Conservation (phyloP, 2,113 vertebrate species). For the Cricetomys ansorgei region DNA sequence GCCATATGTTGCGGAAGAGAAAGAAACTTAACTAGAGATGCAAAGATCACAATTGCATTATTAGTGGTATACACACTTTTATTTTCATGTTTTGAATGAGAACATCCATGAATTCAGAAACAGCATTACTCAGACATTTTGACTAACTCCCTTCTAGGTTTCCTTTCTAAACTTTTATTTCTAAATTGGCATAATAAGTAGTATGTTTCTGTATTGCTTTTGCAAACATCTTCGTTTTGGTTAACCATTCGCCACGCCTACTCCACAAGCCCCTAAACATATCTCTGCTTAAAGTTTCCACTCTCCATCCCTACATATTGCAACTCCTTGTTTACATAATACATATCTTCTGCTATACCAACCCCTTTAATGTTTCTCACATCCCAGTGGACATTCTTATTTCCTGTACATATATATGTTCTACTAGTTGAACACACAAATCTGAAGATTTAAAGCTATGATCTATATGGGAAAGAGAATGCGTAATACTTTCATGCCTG, state of each 20-base stretch:
- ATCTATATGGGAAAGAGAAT: too few relatives aligned
- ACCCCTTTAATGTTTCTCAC: not conserved
- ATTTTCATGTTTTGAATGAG: not conserved
- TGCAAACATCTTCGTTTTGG: not conserved
- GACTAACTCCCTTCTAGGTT: too few relatives aligned
- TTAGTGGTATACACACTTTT: not conserved
- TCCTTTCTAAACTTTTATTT: not conserved
- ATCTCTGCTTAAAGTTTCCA: not conserved
- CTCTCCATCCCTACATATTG: too few relatives aligned
- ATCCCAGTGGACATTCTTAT: too few relatives aligned
- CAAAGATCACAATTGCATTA: not conserved
- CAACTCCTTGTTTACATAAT: not conserved
- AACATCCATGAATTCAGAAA: not conserved
- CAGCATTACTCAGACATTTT: not conserved
- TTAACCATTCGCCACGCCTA: not conserved
- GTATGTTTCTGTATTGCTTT: not conserved
- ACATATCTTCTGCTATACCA: not conserved
- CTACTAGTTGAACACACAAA: not conserved
- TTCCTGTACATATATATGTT: too few relatives aligned
- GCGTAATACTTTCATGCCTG: too few relatives aligned
- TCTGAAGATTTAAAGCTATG: not conserved
- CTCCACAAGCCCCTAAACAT: not conserved
- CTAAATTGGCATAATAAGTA: too few relatives aligned
- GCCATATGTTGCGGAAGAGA: not conserved
- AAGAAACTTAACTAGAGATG: not conserved